Evolutionary conservation across 2,888 invertebrate species (phyloP), one percentile per base, ranked within the genome.

Genomic region (Microplitis deprimator): DNA sequence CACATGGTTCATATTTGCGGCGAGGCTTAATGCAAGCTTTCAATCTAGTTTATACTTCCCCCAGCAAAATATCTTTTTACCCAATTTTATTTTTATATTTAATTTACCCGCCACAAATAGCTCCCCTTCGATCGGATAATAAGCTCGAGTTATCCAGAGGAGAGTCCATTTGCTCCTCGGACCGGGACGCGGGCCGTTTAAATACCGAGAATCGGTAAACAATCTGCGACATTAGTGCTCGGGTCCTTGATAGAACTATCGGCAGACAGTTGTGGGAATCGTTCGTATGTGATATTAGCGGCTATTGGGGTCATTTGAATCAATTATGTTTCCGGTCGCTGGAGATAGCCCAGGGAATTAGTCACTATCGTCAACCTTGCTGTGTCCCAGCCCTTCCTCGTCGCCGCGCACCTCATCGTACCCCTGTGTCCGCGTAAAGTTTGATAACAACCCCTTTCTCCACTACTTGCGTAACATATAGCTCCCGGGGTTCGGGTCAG

Each of bases 301-400:
- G 62, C 68, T 75, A 75, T 73, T 71, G 59, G 50, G 79, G 78
- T 79, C 79, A 79, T 77, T 80, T 73, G 76, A 79, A 81, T 81
- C 79, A 80, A 82, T 81, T 80, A 81, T 78, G 78, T 77, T 76
- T 77, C 67, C 62, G 50, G 67, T 60, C 61, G 71, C 62, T 77
- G 71, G 67, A 78, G 79, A 76, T 77, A 76, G 79, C 77, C 79
- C 62, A 74, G 77, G 72, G 73, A 77, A 81, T 82, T 81, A 81
- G 77, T 16, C 61, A 68, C 77, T 80, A 79, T 80, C 79, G 77
- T 79, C 75, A 68, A 74, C 77, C 67, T 69, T 64, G 69, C 40
- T 39, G 10, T 16, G 13, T 39, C n/a, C 7, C 29, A 8, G 65
- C 40, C 29, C 3, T 71, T 39, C 5, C 10, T 13, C 68, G 17